phyloP scores from a whole-genome alignment of 2,113 vertebrate genomes.

The Eonycteris spelaea region DNA sequence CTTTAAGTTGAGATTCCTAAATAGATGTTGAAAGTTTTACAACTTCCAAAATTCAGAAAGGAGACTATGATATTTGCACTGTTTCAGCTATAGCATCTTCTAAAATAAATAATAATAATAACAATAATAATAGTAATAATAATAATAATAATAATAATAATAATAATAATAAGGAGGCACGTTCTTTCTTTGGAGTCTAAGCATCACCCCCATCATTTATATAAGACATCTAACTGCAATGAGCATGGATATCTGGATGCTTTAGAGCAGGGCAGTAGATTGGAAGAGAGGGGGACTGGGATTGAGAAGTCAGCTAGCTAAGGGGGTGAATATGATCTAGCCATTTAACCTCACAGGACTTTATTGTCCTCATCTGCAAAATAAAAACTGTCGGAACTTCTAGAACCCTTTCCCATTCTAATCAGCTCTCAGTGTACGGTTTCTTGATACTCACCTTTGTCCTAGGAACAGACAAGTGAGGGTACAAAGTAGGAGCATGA shows the following conservation, averaged over 20 bases:
- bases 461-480: not conserved
- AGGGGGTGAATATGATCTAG: too few relatives aligned
- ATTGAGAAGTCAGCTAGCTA: not conserved
- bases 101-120: too few relatives aligned
- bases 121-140: too few relatives aligned
- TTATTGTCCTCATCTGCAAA: not conserved
- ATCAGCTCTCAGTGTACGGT: fast-evolving
- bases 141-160: not conserved
- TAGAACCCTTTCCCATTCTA: not conserved
- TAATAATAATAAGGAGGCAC: not conserved
- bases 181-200: not conserved
- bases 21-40: not conserved
- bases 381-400: not conserved
- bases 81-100: not conserved
- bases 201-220: not conserved
- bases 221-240: not conserved
- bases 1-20: not conserved
- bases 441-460: not conserved
- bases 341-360: not conserved
- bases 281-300: not conserved
- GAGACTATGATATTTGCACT: not conserved
- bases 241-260: not conserved
- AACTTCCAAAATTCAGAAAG: not conserved
- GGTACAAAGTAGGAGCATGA: not conserved
- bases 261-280: too few relatives aligned